Base-by-base conservation (phyloP, 1,140 invertebrate species). In the Brachionus rubens region DNA sequence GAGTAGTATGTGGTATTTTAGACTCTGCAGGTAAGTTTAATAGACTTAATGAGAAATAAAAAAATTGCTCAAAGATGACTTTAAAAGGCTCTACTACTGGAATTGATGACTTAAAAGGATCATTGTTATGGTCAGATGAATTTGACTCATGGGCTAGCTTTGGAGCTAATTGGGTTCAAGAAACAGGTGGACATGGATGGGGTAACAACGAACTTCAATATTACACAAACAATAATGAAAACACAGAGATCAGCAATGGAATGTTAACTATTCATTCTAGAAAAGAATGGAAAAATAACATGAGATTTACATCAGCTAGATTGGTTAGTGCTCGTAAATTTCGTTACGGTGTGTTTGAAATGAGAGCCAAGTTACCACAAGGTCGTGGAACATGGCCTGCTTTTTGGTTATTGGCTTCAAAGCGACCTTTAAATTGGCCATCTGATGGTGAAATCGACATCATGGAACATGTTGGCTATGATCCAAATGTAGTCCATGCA, bases 371-470 rank as follows among this genome's bases (percentile, higher is more conserved):
- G 46, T 12, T 77, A 16, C 75, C 75, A 14, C 12, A 56, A 19
- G 77, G 77, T 3, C 24, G 54, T n/a, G 77, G 77, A 0, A 46
- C 67, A 14, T 78, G 77, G 77, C 77, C 77, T 12, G 77, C 77
- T 30, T 40, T 78, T 40, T 78, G 77, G 77, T 41, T 78, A 33
- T 50, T 78, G 19, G 21, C 48, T 1, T 41, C 76, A 19, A 54
- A 43, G 7, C n/a, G 21, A 19, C 21, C 19, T 54, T 41, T 59
- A n/a, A 47, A 43, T 43, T 78, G 77, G 77, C 77, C 77, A 24
- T 21, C 26, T n/a, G 50, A 76, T 59, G 77, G 77, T 21, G 75
- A 76, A 77, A 78, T 78, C 9, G 77, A 78, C 48, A 77, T 78
- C 6, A 70, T 77, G 59, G 77, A 78, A 47, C 47, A 70, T 33